Conservation (phyloP, 1,140 invertebrate genomes). For the Brachionus paranguensis region DNA sequence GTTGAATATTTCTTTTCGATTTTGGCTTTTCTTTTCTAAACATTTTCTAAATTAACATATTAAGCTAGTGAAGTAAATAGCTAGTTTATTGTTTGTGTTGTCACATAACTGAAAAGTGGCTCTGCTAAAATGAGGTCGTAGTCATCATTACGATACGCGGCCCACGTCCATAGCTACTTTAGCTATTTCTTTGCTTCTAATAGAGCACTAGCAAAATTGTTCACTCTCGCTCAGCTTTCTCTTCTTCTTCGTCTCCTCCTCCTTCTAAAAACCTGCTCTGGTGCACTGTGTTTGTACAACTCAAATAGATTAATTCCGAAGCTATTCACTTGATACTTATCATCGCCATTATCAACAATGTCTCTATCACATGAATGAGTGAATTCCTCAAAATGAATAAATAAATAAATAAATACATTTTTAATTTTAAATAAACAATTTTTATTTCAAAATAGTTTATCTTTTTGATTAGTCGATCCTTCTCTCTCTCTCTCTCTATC, state of each 20-base stretch:
- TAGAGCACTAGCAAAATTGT: not conserved
- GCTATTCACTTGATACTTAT: not conserved
- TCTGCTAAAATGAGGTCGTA: slow-evolving; percentile 12
- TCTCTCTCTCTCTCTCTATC: not conserved
- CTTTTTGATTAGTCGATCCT: not conserved
- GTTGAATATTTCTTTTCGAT: not conserved
- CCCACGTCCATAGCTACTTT: not conserved
- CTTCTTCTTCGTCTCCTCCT: no score
- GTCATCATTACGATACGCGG: slow-evolving; percentile 11
- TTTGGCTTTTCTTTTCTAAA: not conserved
- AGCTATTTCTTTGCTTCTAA: not conserved
- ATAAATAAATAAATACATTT: not conserved
- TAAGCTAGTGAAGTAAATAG: not conserved
- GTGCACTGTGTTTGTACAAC: not conserved
- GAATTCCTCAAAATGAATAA: not conserved
- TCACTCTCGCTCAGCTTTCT: not conserved
- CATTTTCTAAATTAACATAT: not conserved
- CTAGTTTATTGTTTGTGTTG: not conserved
- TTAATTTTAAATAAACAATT: slow-evolving; percentile 28
- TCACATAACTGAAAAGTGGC: slow-evolving; percentile 17
- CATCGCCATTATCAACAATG: not conserved
- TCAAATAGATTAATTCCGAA: not conserved
- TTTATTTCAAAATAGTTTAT: slow-evolving; percentile 1
- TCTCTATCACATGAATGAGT: not conserved
- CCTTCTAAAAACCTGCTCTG: no score